Base-by-base conservation (phyloP, 2,888 invertebrate species). In the Cremastobaeus sp. region DNA sequence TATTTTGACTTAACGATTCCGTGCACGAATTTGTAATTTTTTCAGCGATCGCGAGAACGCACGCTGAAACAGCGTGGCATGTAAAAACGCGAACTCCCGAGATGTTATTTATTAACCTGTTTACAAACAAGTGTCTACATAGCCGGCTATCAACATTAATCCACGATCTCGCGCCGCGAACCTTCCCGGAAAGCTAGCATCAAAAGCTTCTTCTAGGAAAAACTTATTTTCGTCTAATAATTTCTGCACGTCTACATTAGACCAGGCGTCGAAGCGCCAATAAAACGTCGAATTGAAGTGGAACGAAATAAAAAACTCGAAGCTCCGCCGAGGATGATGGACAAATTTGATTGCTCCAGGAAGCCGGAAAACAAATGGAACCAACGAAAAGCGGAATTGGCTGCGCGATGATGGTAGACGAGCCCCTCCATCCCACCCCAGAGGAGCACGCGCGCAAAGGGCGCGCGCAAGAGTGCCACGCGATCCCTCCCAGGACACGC, bases 401-500 rank as follows among this genome's bases (percentile, higher is more conserved):
- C n/a, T n/a, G n/a, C n/a, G n/a, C n/a, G n/a, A n/a, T n/a, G n/a
- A n/a, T n/a, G n/a, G n/a, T n/a, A n/a, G n/a, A n/a, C n/a, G n/a
- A n/a, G n/a, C n/a, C n/a, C n/a, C n/a, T n/a, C n/a, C n/a, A 1
- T 20, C 20, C 48, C 25, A 25, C 25, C 25, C 8, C 8, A 8
- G 4, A 3, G 25, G 8, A n/a, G 11, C 32, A 11, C 21, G 11
- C 14, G 9, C 20, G 21, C 34, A 35, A 14, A 3, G 9, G 8
- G 8, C 9, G 11, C 2, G 21, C 30, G 45, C 45, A 28, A 30
- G 14, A 15, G 43, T 45, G 15, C 11, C 41, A 20, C 34, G 54
- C 47, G 70, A 76, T 77, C 76, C 78, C 79, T 77, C 43, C 77
- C 73, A 65, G 52, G 12, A 35, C 34, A 11, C 41, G 47, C 66